These are phyloP conservation scores for Capromys pilorides DNA, from an alignment of 2,797 vertebrate genomes.

Conservation along the genomic window DNA sequence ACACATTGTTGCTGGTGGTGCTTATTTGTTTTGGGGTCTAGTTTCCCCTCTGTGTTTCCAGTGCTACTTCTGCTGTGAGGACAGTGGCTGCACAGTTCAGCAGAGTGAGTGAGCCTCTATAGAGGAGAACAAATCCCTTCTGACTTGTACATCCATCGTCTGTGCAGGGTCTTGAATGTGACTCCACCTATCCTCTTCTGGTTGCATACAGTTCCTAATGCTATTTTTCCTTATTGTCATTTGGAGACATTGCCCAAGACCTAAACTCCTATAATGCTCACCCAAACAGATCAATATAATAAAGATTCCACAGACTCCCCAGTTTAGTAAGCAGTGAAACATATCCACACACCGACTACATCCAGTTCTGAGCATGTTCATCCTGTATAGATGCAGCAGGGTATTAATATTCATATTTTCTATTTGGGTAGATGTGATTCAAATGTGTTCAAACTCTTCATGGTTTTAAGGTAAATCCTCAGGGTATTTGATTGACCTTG, in stretches of 20 bases:
- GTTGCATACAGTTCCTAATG: not conserved
- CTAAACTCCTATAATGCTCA: not conserved
- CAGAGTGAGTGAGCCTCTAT: not conserved
- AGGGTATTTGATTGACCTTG: no score
- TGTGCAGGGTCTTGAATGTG: not conserved
- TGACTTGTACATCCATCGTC: not conserved
- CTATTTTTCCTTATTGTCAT: conserved; percentile 48
- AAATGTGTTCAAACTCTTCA: conserved; percentile 55
- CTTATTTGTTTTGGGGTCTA: not conserved
- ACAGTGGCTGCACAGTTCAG: not conserved
- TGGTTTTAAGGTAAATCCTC: no score
- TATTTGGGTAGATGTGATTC: conserved; percentile 19
- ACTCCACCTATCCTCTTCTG: not conserved
- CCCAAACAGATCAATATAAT: not conserved
- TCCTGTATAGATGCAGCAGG: conserved; percentile 12
- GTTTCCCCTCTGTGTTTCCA: not conserved
- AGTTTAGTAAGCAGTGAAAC: not conserved
- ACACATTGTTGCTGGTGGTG: not conserved
- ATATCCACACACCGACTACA: not conserved
- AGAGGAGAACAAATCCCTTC: not conserved
- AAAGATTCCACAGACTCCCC: not conserved
- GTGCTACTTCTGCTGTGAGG: not conserved
- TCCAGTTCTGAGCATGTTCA: conserved; percentile 33
- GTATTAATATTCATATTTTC: conserved; percentile 23
- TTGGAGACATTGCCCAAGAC: conserved; percentile 17